Base-by-base conservation (phyloP, 2,113 vertebrate species). In the Galbula dea region DNA sequence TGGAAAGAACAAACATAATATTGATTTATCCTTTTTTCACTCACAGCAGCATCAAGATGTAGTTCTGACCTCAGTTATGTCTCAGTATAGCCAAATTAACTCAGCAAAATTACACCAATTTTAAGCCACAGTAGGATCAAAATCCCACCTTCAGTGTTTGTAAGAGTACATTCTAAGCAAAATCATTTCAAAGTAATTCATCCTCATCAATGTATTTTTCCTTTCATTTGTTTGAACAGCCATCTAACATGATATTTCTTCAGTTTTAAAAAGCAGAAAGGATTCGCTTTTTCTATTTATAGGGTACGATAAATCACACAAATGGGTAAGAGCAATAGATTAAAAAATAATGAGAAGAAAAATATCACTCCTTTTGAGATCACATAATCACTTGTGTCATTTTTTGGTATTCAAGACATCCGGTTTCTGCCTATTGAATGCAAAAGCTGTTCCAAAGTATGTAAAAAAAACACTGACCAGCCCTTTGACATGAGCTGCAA, bases 21-120 rank as follows among this genome's bases (percentile, higher is more conserved):
- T 80, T 61, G 83, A 94, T 89, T 83, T 59, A 63, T 55, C 52
- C 48, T 86, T 93, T 78, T 81, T 88, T 92, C 83, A 37, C 26
- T 90, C 86, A 32, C 61, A 93, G 78, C 67, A 90, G 66, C 74
- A 81, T 63, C 65, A 79, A 75, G 88, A 89, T 58, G 52, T 18
- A 51, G 49, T 86, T 93, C 62, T 84, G 57, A 88, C 79, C 69
- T 78, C 29, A 3, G 59, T 71, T 90, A 67, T 59, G 15, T 90
- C 71, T 93, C 88, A 75, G 34, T 83, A 61, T 59, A 83, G 26
- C 6, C 27, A 83, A 90, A 95, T 86, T 76, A 94, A 75, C 59
- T 86, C 1, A 0, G 16, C 7, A 80, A 74, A 95, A 93, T 93
- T 80, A 24, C 54, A 51, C 34, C 48, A 49, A 68, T 94, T 88